These are phyloP conservation scores for Cossypha caffra DNA, from an alignment of 2,797 vertebrate genomes.

Conservation along the genomic window DNA sequence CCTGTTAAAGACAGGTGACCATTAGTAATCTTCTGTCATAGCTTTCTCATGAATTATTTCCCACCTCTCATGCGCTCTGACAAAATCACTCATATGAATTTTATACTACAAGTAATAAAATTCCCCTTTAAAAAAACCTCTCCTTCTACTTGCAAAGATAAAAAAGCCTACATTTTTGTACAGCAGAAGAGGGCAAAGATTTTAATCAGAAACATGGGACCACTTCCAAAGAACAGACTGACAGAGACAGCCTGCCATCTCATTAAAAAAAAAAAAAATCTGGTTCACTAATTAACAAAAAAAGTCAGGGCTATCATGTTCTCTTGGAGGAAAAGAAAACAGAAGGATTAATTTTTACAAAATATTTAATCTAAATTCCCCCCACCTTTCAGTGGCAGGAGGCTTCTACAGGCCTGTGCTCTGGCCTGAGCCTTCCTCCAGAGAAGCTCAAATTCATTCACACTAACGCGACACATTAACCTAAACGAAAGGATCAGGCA, in stretches of 20 bases:
- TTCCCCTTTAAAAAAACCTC: accelerated
- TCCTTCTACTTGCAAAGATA: not conserved
- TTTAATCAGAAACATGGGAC: conserved; percentile 48
- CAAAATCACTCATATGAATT: not conserved
- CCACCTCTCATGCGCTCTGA: not conserved
- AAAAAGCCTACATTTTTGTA: not conserved
- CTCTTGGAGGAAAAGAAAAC: not conserved
- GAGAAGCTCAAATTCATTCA: not conserved
- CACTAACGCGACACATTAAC: accelerated
- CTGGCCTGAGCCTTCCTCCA: not conserved
- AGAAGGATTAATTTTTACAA: not conserved
- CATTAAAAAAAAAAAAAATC: not conserved
- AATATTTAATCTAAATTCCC: not conserved
- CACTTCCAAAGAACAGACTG: conserved; percentile 53
- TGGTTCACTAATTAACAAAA: conserved; percentile 34
- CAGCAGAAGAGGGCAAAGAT: conserved; percentile 18
- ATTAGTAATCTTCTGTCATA: not conserved
- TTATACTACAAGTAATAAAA: not conserved
- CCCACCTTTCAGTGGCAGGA: not conserved
- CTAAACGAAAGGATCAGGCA: not conserved
- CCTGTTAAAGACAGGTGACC: not conserved
- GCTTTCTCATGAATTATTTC: not conserved
- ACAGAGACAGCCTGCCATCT: conserved; percentile 36
- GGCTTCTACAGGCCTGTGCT: not conserved
- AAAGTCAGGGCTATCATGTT: not conserved